Percentiles rank a stretch among this genome's conserved stretches.
These are phyloP conservation scores for Zosterops lateralis DNA, from an alignment of 2,113 vertebrate species.

Conservation along the genomic window DNA sequence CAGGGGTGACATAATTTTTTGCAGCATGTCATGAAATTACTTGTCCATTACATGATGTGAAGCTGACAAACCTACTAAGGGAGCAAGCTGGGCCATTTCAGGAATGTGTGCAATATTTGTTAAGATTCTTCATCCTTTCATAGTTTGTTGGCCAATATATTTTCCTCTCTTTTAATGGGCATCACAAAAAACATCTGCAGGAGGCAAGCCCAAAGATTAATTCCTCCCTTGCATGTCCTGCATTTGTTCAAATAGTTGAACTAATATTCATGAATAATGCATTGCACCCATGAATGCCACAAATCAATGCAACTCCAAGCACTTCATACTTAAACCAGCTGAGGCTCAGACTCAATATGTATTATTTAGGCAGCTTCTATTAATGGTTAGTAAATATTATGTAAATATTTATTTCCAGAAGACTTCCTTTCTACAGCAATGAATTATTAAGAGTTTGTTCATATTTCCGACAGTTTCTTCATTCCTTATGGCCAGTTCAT, in stretches of 20 bases:
- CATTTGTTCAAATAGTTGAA: constrained; percentile 18
- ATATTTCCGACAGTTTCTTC: not conserved
- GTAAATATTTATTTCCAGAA: not conserved
- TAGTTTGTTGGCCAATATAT: not conserved
- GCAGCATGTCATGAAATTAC: not conserved
- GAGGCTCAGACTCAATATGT: not conserved
- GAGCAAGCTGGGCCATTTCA: not conserved
- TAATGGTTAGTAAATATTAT: not conserved
- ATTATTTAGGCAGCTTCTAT: not conserved
- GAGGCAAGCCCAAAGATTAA: not conserved
- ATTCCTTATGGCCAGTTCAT: not conserved
- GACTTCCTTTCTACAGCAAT: not conserved
- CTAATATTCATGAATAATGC: constrained; percentile 43
- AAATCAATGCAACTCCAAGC: not conserved
- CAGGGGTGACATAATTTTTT: not conserved
- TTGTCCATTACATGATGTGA: not conserved
- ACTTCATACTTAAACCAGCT: not conserved
- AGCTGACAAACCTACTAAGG: not conserved
- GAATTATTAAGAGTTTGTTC: not conserved
- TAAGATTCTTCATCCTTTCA: not conserved
- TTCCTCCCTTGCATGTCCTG: not conserved
- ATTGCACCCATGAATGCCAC: not conserved
- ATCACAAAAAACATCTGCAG: not conserved
- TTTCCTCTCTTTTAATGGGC: not conserved
- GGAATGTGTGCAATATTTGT: not conserved